A percentile compares a stretch with the other conserved stretches of the same genome.
These are phyloP conservation scores for Muntiacus muntjak DNA, from an alignment of 2,113 vertebrate species.

Conservation along the genomic window DNA sequence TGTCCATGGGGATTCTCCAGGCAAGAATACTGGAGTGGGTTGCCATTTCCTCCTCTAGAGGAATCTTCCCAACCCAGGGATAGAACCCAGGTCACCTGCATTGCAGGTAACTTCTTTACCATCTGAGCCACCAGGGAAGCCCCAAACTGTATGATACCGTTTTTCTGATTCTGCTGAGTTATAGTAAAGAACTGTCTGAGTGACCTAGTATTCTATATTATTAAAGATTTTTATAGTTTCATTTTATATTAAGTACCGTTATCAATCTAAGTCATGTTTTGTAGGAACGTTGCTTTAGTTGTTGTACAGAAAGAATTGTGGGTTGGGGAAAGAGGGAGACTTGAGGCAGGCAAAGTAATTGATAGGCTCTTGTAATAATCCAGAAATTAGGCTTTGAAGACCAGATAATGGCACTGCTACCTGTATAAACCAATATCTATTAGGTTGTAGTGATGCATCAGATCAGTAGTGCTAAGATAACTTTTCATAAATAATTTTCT, in stretches of 20 bases:
- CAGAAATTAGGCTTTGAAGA: background rate
- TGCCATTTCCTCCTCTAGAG: background rate
- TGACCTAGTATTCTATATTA: background rate
- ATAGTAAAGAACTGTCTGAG: background rate
- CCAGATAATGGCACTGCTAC: background rate
- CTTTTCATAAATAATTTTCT: background rate
- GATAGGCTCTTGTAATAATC: background rate
- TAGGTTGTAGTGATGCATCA: background rate
- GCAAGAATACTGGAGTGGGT: background rate
- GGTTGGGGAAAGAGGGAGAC: background rate
- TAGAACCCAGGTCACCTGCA: background rate
- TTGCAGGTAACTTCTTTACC: background rate
- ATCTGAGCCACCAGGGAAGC: background rate
- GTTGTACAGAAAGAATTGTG: background rate
- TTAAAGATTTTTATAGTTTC: background rate
- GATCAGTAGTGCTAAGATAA: constrained; percentile 9
- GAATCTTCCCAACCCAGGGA: background rate
- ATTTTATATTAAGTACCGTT: background rate
- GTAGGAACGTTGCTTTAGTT: constrained; percentile 7
- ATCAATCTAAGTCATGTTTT: background rate
- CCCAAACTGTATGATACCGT: background rate
- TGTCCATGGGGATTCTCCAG: background rate
- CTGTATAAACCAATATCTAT: background rate
- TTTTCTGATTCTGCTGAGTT: background rate
- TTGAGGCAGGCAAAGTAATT: background rate